A percentile compares a stretch with the other conserved stretches of the same genome.
phyloP scores from a whole-genome alignment of 2,113 vertebrate genomes.

The Rissa tridactyla region DNA sequence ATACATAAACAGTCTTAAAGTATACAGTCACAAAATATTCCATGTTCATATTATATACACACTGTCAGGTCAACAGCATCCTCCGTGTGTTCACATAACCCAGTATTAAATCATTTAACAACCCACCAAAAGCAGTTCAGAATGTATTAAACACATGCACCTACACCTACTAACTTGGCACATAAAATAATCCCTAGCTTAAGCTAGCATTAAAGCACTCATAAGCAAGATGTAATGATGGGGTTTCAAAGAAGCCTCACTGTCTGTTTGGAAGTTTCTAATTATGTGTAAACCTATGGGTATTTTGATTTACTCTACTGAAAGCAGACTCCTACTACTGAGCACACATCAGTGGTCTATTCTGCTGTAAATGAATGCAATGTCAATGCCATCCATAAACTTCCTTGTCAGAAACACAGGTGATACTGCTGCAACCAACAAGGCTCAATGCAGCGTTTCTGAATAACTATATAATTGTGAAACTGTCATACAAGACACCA shows the following conservation, averaged over 20 bases:
- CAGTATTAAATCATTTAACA: slow-evolving; percentile 41
- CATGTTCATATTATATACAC: background rate
- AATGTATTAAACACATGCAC: slow-evolving; percentile 34
- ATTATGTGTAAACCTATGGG: background rate
- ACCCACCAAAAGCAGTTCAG: slow-evolving; percentile 30
- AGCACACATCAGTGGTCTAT: background rate
- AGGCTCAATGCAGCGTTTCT: background rate
- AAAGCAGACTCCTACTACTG: background rate
- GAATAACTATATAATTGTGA: background rate
- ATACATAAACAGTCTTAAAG: background rate
- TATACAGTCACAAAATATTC: background rate
- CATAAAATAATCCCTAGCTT: slow-evolving; percentile 52
- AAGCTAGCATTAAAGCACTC: background rate
- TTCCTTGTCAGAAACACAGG: background rate
- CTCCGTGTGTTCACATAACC: slow-evolving; percentile 26
- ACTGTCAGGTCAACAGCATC: slow-evolving; percentile 40
- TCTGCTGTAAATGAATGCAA: background rate
- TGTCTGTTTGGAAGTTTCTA: slow-evolving; percentile 10
- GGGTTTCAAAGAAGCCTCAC: background rate
- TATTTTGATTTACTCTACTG: background rate
- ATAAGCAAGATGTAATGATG: background rate
- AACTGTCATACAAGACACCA: background rate
- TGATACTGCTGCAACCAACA: background rate
- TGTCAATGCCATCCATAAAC: background rate
- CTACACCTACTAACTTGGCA: slow-evolving; percentile 43